Conservation (phyloP, 1,140 invertebrate species). For the Drosophila jambulina region DNA sequence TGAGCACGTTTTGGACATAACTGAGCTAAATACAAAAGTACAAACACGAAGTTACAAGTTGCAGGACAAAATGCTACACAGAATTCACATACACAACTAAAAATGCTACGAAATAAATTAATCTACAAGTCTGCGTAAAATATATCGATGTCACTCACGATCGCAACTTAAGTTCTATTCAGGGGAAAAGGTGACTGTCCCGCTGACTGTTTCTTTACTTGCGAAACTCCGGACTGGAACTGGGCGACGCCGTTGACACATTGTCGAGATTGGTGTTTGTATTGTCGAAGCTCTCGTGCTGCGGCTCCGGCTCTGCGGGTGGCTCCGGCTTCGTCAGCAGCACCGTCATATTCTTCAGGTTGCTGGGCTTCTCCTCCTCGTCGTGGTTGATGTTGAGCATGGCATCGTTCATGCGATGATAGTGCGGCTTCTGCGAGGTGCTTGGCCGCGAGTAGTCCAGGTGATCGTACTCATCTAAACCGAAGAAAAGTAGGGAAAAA, state of each 20-base stretch:
- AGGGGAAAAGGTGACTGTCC: constrained; percentile 20
- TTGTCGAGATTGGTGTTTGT: constrained; percentile 73
- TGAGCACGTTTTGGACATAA: constrained; percentile 45
- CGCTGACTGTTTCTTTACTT: constrained; percentile 42
- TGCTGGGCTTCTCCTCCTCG: constrained; percentile 83
- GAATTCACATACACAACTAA: constrained; percentile 42
- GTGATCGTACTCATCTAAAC: constrained; percentile 91
- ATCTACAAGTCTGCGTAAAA: constrained; percentile 32
- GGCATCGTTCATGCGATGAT: constrained; percentile 88
- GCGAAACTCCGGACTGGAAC: constrained; percentile 72
- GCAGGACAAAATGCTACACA: constrained; percentile 28
- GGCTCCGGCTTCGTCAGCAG: constrained; percentile 60
- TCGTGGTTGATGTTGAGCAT: constrained; percentile 78
- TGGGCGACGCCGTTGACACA: constrained; percentile 73
- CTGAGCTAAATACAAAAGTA: constrained; percentile 35
- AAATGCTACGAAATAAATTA: constrained; percentile 41
- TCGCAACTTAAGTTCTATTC: constrained; percentile 23
- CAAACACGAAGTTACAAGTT: constrained; percentile 22
- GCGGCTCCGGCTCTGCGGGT: constrained; percentile 58
- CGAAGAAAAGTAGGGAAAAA: constrained; percentile 7
- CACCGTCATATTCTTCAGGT: constrained; percentile 79
- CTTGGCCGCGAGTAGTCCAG: constrained; percentile 93
- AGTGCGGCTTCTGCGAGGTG: constrained; percentile 93
- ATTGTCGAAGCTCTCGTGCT: constrained; percentile 76
- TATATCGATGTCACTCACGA: constrained; percentile 18